A percentile compares a stretch with the other conserved stretches of the same genome.
These are phyloP conservation scores for Panzeria rudis DNA, from an alignment of 2,888 invertebrate species.

Conservation along the genomic window DNA sequence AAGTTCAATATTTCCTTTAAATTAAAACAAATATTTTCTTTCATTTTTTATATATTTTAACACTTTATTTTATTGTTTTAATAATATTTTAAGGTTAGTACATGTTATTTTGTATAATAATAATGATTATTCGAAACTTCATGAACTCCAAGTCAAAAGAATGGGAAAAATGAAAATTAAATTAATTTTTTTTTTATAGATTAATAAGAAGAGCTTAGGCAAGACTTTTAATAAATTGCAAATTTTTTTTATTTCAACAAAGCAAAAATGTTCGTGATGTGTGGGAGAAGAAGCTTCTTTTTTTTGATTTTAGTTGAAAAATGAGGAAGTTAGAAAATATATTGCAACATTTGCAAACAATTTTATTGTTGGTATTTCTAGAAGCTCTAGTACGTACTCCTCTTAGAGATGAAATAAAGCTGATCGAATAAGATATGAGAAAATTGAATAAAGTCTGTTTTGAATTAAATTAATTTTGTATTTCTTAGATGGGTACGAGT, in stretches of 20 bases:
- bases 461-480: conserved; percentile 19
- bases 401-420: background rate
- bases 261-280: background rate
- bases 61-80: conserved; percentile 67
- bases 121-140: conserved; percentile 31
- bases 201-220: conserved; percentile 13
- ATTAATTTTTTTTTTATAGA: background rate
- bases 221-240: conserved; percentile 19
- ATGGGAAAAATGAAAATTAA: background rate
- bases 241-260: conserved; percentile 13
- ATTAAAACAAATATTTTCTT: background rate
- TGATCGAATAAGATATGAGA: background rate
- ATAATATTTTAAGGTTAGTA: conserved; percentile 69
- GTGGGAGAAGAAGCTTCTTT: background rate
- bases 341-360: background rate
- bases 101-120: conserved; percentile 59
- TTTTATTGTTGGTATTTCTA: background rate
- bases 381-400: background rate
- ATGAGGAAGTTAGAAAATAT: background rate
- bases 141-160: conserved; percentile 1
- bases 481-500: background rate
- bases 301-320: background rate
- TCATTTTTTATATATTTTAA: conserved; percentile 54
- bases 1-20: background rate
- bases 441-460: conserved; percentile 20